Base-by-base conservation (phyloP, 1,140 invertebrate genomes). In the Pseudomyrmex cubaensis region DNA sequence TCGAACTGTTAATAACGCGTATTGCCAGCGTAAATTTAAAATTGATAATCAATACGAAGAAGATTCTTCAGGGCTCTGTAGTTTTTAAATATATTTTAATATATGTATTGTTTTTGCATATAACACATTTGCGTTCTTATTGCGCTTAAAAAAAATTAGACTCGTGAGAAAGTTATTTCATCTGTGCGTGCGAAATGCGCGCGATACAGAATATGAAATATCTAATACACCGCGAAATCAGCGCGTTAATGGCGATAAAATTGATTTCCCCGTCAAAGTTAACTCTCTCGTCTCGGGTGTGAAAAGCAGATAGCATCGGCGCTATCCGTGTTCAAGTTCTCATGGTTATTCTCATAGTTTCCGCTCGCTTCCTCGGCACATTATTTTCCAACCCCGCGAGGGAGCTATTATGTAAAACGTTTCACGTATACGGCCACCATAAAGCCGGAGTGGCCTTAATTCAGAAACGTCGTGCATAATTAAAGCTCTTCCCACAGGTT, bases 361-460 rank as follows among this genome's bases (percentile, higher is more conserved):
- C 59, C 48, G n/a, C 25, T 50, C 50, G 77, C 63, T 62, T 83
- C 15, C 50, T 54, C 52, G 10, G 82, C 66, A 63, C 83, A 85
- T 88, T 85, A 87, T 73, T 76, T 83, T 77, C 61, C 74, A 77
- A 59, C 72, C 25, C 67, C 82, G 64, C 76, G 76, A 57, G 83
- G 83, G 76, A 82, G 66, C 76, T 67, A 82, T 87, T 87, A 87
- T 82, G 85, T 87, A 87, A 87, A 85, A 67, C 59, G 85, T 74
- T 64, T 88, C 72, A 72, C 61, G 50, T 77, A 86, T 75, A 82
- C 82, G 54, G 75, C 61, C 69, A 80, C 72, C 76, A 63, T 76
- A 80, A 84, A 86, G 76, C 67, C 82, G 82, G 35, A 76, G 72
- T 67, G 74, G 76, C 82, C 87, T 88, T 86, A 86, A 86, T 88